A percentile compares a stretch with the other conserved stretches of the same genome.
phyloP scores from a whole-genome alignment of 2,888 invertebrate genomes.

The Sialis lutaria region DNA sequence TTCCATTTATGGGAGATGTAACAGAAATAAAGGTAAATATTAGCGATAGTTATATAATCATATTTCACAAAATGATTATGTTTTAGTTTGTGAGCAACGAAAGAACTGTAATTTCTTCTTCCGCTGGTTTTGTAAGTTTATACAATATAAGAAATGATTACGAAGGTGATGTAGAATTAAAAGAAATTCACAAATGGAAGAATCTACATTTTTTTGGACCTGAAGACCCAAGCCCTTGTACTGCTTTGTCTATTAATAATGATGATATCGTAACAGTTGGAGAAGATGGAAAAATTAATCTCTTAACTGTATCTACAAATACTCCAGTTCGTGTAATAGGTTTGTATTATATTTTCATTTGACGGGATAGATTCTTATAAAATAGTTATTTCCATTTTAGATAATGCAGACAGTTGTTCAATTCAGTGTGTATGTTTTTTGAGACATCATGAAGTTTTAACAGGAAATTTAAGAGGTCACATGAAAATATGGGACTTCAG shows the following conservation, averaged over 20 bases:
- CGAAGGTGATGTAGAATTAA: constrained; percentile 35
- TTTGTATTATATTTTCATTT: constrained; percentile 18
- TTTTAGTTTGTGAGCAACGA: constrained; percentile 47
- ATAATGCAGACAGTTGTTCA: constrained; percentile 66
- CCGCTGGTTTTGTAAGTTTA: constrained; percentile 48
- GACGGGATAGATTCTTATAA: constrained; percentile 13
- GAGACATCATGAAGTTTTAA: constrained; percentile 54
- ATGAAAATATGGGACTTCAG: constrained; percentile 82
- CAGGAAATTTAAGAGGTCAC: constrained; percentile 74
- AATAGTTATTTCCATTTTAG: constrained; percentile 21
- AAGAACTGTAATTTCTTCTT: constrained; percentile 45
- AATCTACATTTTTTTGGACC: constrained; percentile 45
- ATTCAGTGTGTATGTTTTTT: constrained; percentile 60
- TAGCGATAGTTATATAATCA: neutral
- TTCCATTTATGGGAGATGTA: constrained; percentile 52
- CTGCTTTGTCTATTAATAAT: constrained; percentile 55
- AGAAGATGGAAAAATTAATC: constrained; percentile 59
- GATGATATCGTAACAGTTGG: constrained; percentile 68
- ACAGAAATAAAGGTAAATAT: constrained; percentile 50
- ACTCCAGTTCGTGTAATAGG: constrained; percentile 32
- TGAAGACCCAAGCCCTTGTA: constrained; percentile 46
- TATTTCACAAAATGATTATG: constrained; percentile 6
- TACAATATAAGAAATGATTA: constrained; percentile 41
- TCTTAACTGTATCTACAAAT: constrained; percentile 32
- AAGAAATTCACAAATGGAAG: constrained; percentile 42